Evolutionary conservation across 2,113 vertebrate genomes (phyloP).

Genomic region (Physeter macrocephalus): DNA sequence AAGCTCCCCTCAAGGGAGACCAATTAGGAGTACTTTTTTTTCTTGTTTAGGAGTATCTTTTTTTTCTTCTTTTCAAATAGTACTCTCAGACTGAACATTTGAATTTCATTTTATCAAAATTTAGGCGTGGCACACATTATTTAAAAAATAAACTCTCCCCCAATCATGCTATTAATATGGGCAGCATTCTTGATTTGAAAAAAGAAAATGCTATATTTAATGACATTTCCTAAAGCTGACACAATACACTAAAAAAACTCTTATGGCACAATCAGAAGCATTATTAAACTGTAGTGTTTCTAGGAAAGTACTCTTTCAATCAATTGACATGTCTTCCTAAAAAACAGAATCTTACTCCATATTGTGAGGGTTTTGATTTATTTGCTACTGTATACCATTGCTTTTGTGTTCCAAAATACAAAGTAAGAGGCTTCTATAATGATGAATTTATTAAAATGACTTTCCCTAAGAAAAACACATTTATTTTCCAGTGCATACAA

Average conservation of each 20-base stretch:
- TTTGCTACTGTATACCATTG: constrained; percentile 13
- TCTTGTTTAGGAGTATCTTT: background rate
- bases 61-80: constrained; percentile 14
- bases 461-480: background rate
- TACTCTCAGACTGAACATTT: constrained; percentile 11
- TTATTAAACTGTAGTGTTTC: background rate
- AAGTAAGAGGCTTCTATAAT: constrained; percentile 25
- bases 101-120: constrained; percentile 36
- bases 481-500: background rate
- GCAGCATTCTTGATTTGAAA: constrained; percentile 3
- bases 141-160: constrained; percentile 21
- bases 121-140: background rate
- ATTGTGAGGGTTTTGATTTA: constrained; percentile 24
- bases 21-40: constrained; percentile 23
- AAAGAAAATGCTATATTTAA: constrained; percentile 42
- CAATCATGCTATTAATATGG: background rate
- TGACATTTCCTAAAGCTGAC: constrained; percentile 54
- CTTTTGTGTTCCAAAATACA: constrained; percentile 41
- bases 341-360: constrained; percentile 41
- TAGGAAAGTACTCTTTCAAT: constrained; percentile 59
- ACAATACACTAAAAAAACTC: constrained; percentile 37
- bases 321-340: constrained; percentile 24
- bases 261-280: constrained; percentile 29
- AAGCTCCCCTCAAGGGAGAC: constrained; percentile 45
- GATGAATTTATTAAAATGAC: constrained; percentile 19